Conservation (phyloP, 2,888 invertebrate species). For the Drosophila paracracens region DNA sequence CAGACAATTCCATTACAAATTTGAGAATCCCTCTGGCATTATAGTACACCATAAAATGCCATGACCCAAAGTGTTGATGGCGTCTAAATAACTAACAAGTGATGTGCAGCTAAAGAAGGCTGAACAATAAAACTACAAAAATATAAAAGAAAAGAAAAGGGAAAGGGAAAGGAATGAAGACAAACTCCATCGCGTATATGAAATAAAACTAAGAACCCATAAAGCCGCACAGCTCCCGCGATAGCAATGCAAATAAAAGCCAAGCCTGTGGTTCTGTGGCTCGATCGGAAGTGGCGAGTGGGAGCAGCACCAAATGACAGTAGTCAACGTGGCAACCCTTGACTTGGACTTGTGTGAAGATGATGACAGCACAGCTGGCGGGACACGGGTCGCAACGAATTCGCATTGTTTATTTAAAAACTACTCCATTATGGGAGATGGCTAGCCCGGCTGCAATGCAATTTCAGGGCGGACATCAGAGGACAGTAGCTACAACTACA, state of each 20-base stretch:
- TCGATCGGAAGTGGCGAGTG: conserved; percentile 29
- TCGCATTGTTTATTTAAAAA: conserved; percentile 73
- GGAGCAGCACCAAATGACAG: conserved; percentile 48
- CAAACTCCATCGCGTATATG: conserved; percentile 48
- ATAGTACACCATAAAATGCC: conserved; percentile 20
- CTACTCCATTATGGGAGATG: conserved; percentile 64
- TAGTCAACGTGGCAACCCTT: conserved; percentile 57
- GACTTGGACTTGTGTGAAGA: conserved; percentile 34
- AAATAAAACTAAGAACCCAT: conserved; percentile 67
- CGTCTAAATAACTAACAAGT: conserved; percentile 53
- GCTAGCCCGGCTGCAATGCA: conserved; percentile 52
- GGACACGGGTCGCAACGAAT: conserved; percentile 49
- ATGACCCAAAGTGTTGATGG: conserved; percentile 50
- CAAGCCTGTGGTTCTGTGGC: conserved; percentile 21
- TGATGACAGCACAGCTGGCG: conserved; percentile 45
- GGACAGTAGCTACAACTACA: conserved; percentile 32
- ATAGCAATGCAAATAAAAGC: conserved; percentile 61
- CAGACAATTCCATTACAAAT: conserved; percentile 12
- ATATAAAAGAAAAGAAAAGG: conserved; percentile 1
- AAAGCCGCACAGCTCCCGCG: conserved; percentile 64
- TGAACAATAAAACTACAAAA: conserved; percentile 27
- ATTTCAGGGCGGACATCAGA: conserved; percentile 60
- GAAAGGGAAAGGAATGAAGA: conserved; percentile 1
- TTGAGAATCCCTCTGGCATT: conserved; percentile 24
- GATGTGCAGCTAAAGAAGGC: conserved; percentile 30